Base-by-base conservation (phyloP, 2,888 invertebrate genomes). In the Melitaea athalia region DNA sequence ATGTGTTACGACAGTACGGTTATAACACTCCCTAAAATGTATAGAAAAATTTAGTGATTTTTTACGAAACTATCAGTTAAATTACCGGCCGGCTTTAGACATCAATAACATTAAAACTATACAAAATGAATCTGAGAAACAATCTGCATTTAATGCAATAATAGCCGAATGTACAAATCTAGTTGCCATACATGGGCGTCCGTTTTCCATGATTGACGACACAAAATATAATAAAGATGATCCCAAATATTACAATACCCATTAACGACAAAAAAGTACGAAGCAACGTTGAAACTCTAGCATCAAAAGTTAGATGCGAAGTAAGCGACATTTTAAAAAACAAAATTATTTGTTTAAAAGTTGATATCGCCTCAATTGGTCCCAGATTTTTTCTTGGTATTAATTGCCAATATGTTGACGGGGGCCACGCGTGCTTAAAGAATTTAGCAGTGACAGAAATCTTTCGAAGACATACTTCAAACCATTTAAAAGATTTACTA, bases 81-180 rank as follows among this genome's bases (percentile, higher is more conserved):
- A 24, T 24, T 24, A 24, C 24, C 24, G 24, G 24, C 24, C 24
- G 73, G 64, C n/a, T n/a, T n/a, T n/a, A n/a, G n/a, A n/a, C n/a
- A n/a, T n/a, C n/a, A n/a, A n/a, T n/a, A n/a, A n/a, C n/a, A n/a
- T n/a, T n/a, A n/a, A n/a, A n/a, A n/a, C n/a, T n/a, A n/a, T n/a
- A n/a, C n/a, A n/a, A n/a, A 24, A 24, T 24, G 24, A 24, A 24
- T 24, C 1, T 3, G 24, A 24, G 24, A 24, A 24, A 24, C 24
- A 24, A 24, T 24, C 24, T 24, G 24, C 24, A 24, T 24, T 24
- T 24, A 24, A 24, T 24, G 24, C 24, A 24, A 24, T 24, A 24
- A 24, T 24, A 3, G 24, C 24, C 3, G 45, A 45, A 14, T 45
- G 45, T 14, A 45, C 45, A 45, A 45, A 45, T 45, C 14, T 45